Conservation (phyloP, 2,888 invertebrate genomes). For the Anthophora plumipes region DNA sequence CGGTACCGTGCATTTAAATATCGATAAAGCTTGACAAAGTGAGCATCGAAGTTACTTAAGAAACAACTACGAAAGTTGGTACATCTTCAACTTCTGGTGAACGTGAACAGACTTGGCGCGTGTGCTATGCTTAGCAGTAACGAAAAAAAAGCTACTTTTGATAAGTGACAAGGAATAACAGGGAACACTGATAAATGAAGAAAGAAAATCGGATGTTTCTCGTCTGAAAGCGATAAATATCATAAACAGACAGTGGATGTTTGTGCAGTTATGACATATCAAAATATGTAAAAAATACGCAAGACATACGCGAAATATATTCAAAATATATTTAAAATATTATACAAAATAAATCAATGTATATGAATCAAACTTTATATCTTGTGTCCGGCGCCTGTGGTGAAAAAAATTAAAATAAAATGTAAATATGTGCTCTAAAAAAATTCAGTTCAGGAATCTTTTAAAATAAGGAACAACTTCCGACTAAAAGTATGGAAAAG, state of each 20-base stretch:
- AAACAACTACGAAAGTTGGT: conserved; percentile 45
- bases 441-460: no score
- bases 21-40: conserved; percentile 62
- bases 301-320: no score
- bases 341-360: no score
- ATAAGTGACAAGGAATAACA: conserved; percentile 14
- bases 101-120: conserved; percentile 28
- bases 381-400: no score
- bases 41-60: conserved; percentile 53
- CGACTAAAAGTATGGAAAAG: no score
- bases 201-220: neutral
- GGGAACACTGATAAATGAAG: neutral
- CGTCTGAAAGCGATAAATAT: neutral
- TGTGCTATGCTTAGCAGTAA: conserved; percentile 27
- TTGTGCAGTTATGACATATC: no score
- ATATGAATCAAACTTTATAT: no score
- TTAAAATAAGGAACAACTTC: no score
- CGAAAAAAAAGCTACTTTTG: conserved; percentile 1
- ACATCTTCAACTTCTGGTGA: conserved; percentile 41
- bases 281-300: no score
- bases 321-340: no score
- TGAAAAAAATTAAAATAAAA: no score
- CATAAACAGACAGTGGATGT: neutral
- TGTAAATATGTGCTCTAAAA: no score
- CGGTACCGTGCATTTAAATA: conserved; percentile 51